Evolutionary conservation across 2,797 vertebrate genomes (phyloP).

Genomic region (Melanitta fusca): DNA sequence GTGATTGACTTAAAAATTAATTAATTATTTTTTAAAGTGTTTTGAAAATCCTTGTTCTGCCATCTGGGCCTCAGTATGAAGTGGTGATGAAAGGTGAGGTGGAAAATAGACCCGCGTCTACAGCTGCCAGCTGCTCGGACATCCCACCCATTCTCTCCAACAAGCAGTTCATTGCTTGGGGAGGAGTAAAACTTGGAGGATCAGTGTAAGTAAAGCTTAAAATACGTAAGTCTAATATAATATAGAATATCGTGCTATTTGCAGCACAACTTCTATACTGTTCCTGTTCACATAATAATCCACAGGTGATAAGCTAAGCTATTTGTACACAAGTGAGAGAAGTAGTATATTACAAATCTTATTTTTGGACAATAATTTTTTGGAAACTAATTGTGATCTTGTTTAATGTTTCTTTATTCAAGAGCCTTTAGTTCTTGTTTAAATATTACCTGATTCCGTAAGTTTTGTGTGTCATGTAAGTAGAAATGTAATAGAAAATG

Average conservation of each 20-base stretch:
- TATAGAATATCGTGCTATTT: background rate
- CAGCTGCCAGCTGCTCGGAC: constrained; percentile 64
- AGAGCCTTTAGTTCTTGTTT: background rate
- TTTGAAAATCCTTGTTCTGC: constrained; percentile 92
- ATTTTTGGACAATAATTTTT: background rate
- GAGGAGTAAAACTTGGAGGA: constrained; percentile 90
- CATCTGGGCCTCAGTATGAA: constrained; percentile 95
- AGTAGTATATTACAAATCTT: background rate
- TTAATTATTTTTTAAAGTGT: constrained; percentile 78
- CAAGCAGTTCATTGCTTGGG: constrained; percentile 95
- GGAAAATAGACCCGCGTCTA: constrained; percentile 57
- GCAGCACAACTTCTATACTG: background rate
- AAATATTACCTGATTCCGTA: background rate
- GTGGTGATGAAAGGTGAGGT: constrained; percentile 88
- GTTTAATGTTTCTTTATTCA: background rate
- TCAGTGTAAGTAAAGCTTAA: constrained; percentile 86
- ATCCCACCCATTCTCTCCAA: constrained; percentile 93
- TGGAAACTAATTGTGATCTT: background rate
- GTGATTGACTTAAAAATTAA: background rate
- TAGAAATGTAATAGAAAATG: background rate
- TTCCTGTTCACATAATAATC: background rate
- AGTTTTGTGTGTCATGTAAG: background rate
- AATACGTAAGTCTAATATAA: too few species aligned
- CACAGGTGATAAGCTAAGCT: background rate
- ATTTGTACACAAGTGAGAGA: background rate